A percentile compares a stretch with the other conserved stretches of the same genome.
Evolutionary conservation across 2,113 vertebrate genomes (phyloP).

Genomic region (Seriola aureovittata): DNA sequence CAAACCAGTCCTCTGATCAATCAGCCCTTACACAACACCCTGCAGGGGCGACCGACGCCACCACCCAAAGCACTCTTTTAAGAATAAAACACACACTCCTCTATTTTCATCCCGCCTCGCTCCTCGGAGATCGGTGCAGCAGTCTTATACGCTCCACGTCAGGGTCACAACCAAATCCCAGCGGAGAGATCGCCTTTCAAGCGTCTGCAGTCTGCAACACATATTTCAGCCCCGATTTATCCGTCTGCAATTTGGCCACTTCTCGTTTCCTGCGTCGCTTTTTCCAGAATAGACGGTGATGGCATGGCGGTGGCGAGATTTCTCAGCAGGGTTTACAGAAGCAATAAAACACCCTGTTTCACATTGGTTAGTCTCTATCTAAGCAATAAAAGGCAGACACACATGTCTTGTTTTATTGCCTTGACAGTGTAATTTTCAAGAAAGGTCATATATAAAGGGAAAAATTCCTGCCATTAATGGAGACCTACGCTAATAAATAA

Average conservation of each 20-base stretch:
- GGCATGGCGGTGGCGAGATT: not conserved
- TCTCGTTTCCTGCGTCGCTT: slow-evolving; percentile 9
- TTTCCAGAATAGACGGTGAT: slow-evolving; percentile 2
- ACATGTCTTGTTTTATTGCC: not conserved
- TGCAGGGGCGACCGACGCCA: slow-evolving; percentile 16
- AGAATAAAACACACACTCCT: slow-evolving; percentile 32
- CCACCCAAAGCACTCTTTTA: slow-evolving; percentile 35
- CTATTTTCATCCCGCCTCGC: slow-evolving; percentile 30
- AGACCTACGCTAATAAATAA: not conserved
- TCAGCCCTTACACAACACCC: slow-evolving; percentile 18
- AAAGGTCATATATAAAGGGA: not conserved
- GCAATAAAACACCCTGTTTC: slow-evolving; percentile 11
- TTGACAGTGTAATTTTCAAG: not conserved
- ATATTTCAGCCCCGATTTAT: slow-evolving; percentile 30
- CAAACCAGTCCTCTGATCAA: slow-evolving; percentile 43
- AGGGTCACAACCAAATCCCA: slow-evolving; percentile 46
- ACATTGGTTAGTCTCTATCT: not conserved
- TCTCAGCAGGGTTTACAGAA: not conserved
- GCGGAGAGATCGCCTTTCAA: slow-evolving; percentile 51
- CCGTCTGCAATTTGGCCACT: slow-evolving; percentile 15
- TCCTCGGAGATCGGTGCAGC: slow-evolving; percentile 19
- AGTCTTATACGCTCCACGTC: slow-evolving; percentile 14
- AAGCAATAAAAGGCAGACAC: not conserved
- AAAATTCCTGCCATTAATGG: not conserved
- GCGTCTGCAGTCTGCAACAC: slow-evolving; percentile 19